Evolutionary conservation across 1,140 invertebrate species (phyloP).

Genomic region (Heliconius hermathena): DNA sequence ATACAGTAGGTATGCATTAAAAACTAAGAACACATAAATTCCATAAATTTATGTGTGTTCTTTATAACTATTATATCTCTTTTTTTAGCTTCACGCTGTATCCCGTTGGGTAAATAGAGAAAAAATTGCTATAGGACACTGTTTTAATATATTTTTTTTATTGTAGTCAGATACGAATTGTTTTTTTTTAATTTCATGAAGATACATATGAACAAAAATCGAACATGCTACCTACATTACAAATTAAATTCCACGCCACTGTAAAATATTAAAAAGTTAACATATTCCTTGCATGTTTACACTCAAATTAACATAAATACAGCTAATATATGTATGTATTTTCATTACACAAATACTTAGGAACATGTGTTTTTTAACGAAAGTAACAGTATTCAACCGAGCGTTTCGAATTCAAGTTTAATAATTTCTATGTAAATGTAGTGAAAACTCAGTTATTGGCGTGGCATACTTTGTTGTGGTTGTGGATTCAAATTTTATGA

Average conservation of each 20-base stretch:
- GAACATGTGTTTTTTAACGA: slow-evolving; percentile 5
- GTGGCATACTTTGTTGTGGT: neutral
- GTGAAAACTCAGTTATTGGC: neutral
- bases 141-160: no score
- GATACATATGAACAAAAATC: neutral
- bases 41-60: no score
- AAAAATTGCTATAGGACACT: no score
- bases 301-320: neutral
- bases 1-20: no score
- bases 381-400: slow-evolving; percentile 8
- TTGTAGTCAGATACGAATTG: no score
- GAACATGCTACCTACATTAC: neutral
- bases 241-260: neutral
- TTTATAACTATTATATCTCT: no score
- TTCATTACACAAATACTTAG: neutral
- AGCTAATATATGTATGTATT: slow-evolving; percentile 6
- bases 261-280: neutral
- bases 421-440: slow-evolving; percentile 7
- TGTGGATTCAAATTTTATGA: neutral
- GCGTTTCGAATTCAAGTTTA: neutral
- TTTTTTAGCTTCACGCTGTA: no score
- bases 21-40: no score
- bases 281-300: neutral
- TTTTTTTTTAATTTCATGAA: no score
- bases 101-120: no score